A percentile compares a stretch with the other conserved stretches of the same genome.
Evolutionary conservation across 2,888 invertebrate genomes (phyloP).

Genomic region (Campoplex nolae): DNA sequence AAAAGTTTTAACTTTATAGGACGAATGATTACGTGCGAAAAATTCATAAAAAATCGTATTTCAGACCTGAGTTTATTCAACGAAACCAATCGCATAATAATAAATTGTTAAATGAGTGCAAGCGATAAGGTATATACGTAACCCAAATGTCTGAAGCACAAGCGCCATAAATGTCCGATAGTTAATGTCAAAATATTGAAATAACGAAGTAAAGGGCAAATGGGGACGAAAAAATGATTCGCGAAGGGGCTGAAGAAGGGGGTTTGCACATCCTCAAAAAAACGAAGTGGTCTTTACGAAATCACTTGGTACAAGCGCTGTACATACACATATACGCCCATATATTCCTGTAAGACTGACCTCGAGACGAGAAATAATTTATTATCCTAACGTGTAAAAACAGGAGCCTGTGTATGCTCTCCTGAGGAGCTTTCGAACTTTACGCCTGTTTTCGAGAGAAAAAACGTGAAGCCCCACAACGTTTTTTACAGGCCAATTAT

Average conservation of each 20-base stretch:
- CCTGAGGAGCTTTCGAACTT: not conserved
- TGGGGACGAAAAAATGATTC: not conserved
- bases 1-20: too few relatives aligned
- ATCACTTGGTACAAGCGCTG: not conserved
- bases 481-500: not conserved
- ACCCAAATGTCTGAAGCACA: not conserved
- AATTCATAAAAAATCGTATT: too few relatives aligned
- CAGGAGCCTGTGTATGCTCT: not conserved
- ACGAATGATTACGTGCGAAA: too few relatives aligned
- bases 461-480: not conserved
- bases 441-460: not conserved
- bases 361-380: not conserved
- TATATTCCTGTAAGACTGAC: not conserved
- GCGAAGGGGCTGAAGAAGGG: not conserved
- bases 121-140: not conserved
- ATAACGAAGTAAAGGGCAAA: not conserved
- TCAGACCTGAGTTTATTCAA: not conserved
- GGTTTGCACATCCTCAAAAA: not conserved
- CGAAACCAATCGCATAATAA: not conserved
- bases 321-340: too few relatives aligned
- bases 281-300: not conserved
- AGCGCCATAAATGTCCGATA: not conserved
- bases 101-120: not conserved
- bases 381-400: not conserved
- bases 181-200: not conserved